Evolutionary conservation across 2,113 vertebrate genomes (phyloP).

Genomic region (Rhipidura dahli): DNA sequence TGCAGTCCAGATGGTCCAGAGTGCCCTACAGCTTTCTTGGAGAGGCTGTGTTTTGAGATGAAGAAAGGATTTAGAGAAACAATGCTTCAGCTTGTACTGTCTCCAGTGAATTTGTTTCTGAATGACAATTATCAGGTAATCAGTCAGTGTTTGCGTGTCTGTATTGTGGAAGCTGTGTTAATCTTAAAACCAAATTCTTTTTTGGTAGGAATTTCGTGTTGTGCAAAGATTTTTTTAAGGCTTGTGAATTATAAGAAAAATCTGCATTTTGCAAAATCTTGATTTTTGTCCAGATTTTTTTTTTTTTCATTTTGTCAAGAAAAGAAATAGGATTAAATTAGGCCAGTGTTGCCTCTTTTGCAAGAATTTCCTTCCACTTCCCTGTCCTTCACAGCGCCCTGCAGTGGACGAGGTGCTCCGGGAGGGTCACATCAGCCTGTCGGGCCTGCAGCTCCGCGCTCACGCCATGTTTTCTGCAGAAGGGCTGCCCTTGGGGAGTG

Average conservation of each 20-base stretch:
- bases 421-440: slow-evolving; percentile 92
- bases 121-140: slow-evolving; percentile 94
- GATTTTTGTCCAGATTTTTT: neutral
- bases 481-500: slow-evolving; percentile 86
- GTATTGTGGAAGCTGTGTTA: neutral
- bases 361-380: neutral
- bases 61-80: slow-evolving; percentile 97
- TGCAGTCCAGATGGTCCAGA: slow-evolving; percentile 90
- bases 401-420: slow-evolving; percentile 86
- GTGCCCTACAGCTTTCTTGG: slow-evolving; percentile 90
- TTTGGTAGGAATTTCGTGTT: neutral
- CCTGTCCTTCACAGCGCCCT: slow-evolving; percentile 79
- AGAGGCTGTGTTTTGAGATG: slow-evolving; percentile 97
- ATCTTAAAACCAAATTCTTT: neutral
- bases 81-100: slow-evolving; percentile 91
- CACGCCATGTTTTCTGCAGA: slow-evolving; percentile 97
- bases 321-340: neutral
- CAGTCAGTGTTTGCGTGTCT: neutral
- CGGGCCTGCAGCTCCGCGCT: slow-evolving; percentile 93
- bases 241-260: neutral
- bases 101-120: slow-evolving; percentile 90
- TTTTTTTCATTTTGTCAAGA: neutral
- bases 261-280: neutral
- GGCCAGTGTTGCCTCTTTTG: neutral
- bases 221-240: neutral